Evolutionary conservation across 2,113 vertebrate species (phyloP).

Genomic region (Octodon degus): DNA sequence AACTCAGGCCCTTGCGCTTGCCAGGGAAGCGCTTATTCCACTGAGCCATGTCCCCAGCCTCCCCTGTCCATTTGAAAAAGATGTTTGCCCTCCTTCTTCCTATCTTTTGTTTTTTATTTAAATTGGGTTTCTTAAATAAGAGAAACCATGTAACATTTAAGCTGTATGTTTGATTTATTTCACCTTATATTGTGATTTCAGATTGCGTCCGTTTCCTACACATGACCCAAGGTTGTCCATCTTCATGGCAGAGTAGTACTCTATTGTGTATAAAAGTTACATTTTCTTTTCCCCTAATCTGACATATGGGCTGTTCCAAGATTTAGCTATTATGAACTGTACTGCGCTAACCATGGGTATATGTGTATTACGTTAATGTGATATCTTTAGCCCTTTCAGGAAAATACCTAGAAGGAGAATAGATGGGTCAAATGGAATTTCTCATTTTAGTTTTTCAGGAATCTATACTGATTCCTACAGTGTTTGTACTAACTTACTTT

Average conservation of each 20-base stretch:
- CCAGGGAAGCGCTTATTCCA: too few species aligned
- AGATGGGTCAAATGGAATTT: background rate
- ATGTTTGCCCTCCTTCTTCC: background rate
- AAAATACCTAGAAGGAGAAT: background rate
- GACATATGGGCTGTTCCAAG: background rate
- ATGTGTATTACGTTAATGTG: background rate
- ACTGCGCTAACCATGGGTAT: background rate
- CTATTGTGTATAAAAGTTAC: background rate
- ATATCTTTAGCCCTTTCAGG: background rate
- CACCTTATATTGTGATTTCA: background rate
- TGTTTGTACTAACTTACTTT: background rate
- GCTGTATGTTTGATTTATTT: background rate
- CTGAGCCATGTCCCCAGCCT: too few species aligned
- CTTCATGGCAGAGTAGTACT: background rate
- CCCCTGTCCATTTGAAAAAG: background rate
- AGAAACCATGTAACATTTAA: background rate
- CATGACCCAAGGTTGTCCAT: background rate
- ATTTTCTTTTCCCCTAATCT: background rate
- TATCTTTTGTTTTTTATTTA: background rate
- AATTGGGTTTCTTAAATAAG: background rate
- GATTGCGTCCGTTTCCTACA: background rate
- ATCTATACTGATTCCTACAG: background rate
- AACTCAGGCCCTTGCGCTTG: too few species aligned
- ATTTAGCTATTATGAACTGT: background rate
- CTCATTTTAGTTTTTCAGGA: background rate